These are phyloP conservation scores for Diploptera punctata DNA, from an alignment of 2,888 invertebrate species.

Conservation along the genomic window DNA sequence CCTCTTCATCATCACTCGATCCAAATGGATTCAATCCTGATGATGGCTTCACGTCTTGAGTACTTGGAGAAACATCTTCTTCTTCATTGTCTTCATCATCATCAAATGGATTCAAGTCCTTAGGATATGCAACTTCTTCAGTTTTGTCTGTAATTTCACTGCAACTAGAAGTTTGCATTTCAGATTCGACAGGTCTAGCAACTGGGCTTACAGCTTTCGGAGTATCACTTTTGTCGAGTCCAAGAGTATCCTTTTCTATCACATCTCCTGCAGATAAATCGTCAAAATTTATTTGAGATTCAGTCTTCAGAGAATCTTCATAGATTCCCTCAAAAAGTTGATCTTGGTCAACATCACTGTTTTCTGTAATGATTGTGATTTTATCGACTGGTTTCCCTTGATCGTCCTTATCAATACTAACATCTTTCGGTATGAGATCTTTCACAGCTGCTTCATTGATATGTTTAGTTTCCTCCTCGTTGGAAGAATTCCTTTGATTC, in stretches of 20 bases:
- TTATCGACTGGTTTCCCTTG: background rate
- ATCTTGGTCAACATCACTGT: background rate
- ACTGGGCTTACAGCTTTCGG: constrained; percentile 1
- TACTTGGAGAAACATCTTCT: constrained; percentile 46
- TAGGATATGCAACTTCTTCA: constrained; percentile 66
- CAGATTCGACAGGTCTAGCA: background rate
- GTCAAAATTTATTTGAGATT: background rate
- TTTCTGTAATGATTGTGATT: background rate
- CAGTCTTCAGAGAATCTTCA: constrained; percentile 18
- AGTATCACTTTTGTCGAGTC: background rate
- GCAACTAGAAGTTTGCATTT: background rate
- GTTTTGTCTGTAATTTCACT: background rate
- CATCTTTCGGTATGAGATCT: no score
- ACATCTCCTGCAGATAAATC: background rate
- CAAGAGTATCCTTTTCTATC: background rate
- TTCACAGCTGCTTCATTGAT: no score
- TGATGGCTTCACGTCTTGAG: background rate
- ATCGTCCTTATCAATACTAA: no score
- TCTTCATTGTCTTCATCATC: constrained; percentile 67
- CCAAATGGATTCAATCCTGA: constrained; percentile 66
- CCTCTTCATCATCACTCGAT: constrained; percentile 68
- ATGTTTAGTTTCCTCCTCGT: no score
- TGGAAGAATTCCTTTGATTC: background rate
- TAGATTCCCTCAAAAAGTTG: background rate
- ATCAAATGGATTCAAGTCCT: constrained; percentile 83